Percentiles rank a stretch among this genome's conserved stretches.
These are phyloP conservation scores for Heterodera schachtii DNA, from an alignment of 1,140 invertebrate species.

Conservation along the genomic window DNA sequence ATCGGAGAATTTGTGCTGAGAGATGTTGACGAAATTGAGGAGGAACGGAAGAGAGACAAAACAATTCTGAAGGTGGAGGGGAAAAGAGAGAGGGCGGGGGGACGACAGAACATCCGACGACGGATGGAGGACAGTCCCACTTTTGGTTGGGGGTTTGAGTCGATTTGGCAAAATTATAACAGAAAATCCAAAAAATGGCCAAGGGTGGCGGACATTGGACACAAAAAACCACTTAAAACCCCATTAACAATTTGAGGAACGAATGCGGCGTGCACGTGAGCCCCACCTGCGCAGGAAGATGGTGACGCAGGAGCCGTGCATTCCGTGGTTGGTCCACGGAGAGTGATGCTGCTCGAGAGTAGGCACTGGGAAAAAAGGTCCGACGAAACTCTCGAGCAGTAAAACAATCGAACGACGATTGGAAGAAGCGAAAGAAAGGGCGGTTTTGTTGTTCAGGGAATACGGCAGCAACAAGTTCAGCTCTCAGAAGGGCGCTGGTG, in stretches of 20 bases:
- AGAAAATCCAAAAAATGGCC: too few species aligned
- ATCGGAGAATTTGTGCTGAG: not conserved
- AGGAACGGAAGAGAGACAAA: slow-evolving; percentile 17
- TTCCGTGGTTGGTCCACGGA: slow-evolving; percentile 13
- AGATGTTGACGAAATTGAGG: slow-evolving; percentile 23
- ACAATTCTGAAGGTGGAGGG: slow-evolving; percentile 1
- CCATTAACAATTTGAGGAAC: not conserved
- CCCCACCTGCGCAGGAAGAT: slow-evolving; percentile 26
- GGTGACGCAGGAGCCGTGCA: slow-evolving; percentile 20
- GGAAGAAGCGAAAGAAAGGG: not conserved
- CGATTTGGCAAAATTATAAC: too few species aligned
- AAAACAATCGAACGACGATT: too few species aligned
- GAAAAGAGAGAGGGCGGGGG: not conserved
- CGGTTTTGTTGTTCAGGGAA: too few species aligned
- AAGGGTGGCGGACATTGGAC: too few species aligned
- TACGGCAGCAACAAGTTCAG: slow-evolving; percentile 28
- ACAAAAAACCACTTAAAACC: too few species aligned
- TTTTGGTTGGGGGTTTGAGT: not conserved
- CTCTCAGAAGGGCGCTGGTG: slow-evolving; percentile 22
- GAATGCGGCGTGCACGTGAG: slow-evolving; percentile 12
- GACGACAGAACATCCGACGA: too few species aligned
- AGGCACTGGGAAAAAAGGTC: too few species aligned
- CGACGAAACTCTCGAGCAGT: too few species aligned
- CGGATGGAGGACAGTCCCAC: too few species aligned
- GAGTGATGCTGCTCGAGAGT: too few species aligned